These are phyloP conservation scores for Epirrhoe alternata DNA, from an alignment of 2,888 invertebrate species.

Conservation along the genomic window DNA sequence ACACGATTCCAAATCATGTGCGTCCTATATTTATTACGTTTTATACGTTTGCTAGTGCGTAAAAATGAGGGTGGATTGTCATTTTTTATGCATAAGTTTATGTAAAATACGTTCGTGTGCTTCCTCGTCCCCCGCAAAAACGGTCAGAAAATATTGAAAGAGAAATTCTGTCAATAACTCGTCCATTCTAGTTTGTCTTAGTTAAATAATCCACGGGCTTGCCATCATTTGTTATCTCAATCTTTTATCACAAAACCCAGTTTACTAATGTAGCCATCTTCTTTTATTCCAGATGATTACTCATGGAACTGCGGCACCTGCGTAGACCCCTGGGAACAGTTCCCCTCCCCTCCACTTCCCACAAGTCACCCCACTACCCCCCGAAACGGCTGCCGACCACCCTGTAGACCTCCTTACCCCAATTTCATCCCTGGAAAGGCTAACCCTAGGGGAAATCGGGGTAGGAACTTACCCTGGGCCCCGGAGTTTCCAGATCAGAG, in stretches of 20 bases:
- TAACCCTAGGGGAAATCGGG: conserved; percentile 60
- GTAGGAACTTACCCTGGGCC: conserved; percentile 74
- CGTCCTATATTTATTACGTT: too few species aligned
- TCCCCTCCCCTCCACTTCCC: conserved; percentile 61
- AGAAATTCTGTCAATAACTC: too few species aligned
- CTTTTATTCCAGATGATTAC: conserved; percentile 64
- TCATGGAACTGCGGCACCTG: conserved; percentile 69
- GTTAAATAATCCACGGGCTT: too few species aligned
- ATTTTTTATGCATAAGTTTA: too few species aligned
- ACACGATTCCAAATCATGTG: too few species aligned
- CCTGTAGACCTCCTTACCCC: conserved; percentile 62
- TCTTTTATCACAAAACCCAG: too few species aligned
- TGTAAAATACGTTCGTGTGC: too few species aligned
- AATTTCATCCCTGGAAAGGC: conserved; percentile 64
- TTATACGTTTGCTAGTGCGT: too few species aligned
- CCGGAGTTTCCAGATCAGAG: conserved; percentile 71
- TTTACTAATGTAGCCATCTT: neutral
- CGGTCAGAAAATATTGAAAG: too few species aligned
- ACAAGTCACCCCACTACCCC: conserved; percentile 69
- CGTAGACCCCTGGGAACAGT: conserved; percentile 72
- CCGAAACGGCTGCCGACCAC: conserved; percentile 71
- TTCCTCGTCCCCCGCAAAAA: too few species aligned
- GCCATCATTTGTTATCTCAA: neutral
- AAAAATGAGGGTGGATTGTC: too few species aligned
- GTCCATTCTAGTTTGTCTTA: too few species aligned